Evolutionary conservation across 1,140 invertebrate genomes (phyloP).

Genomic region (Microplitis demolitor): DNA sequence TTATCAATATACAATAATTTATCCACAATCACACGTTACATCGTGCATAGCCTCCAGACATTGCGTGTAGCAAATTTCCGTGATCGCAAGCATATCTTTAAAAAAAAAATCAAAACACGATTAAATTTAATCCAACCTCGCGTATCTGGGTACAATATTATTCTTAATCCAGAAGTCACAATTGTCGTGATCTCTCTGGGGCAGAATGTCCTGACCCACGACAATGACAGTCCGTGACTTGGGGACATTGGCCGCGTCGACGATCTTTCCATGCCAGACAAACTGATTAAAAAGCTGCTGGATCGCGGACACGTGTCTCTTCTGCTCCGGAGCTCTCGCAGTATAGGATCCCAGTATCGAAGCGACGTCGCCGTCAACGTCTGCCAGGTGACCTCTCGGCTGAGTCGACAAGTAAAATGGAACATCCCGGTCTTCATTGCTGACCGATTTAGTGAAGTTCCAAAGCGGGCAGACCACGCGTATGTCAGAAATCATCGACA

Average conservation of each 20-base stretch:
- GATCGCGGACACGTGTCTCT: slow-evolving; percentile 76
- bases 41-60: neutral
- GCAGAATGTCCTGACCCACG: slow-evolving; percentile 71
- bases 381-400: slow-evolving; percentile 64
- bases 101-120: neutral
- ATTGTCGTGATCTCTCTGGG: slow-evolving; percentile 67
- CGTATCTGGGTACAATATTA: slow-evolving; percentile 74
- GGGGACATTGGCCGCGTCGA: slow-evolving; percentile 52
- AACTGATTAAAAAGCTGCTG: slow-evolving; percentile 82
- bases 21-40: neutral
- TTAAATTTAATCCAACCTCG: slow-evolving; percentile 63
- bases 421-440: slow-evolving; percentile 65
- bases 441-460: slow-evolving; percentile 39
- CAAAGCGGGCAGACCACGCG: slow-evolving; percentile 79
- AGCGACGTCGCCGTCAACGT: slow-evolving; percentile 72
- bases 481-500: slow-evolving; percentile 77
- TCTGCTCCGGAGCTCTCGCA: slow-evolving; percentile 71
- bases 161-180: slow-evolving; percentile 78
- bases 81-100: neutral
- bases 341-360: slow-evolving; percentile 80
- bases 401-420: slow-evolving; percentile 78
- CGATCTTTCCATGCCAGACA: slow-evolving; percentile 73
- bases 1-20: too few relatives aligned
- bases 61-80: neutral
- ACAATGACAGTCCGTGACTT: slow-evolving; percentile 63